Base-by-base conservation (phyloP, 2,113 vertebrate species). In the Ctenodactylus gundi region DNA sequence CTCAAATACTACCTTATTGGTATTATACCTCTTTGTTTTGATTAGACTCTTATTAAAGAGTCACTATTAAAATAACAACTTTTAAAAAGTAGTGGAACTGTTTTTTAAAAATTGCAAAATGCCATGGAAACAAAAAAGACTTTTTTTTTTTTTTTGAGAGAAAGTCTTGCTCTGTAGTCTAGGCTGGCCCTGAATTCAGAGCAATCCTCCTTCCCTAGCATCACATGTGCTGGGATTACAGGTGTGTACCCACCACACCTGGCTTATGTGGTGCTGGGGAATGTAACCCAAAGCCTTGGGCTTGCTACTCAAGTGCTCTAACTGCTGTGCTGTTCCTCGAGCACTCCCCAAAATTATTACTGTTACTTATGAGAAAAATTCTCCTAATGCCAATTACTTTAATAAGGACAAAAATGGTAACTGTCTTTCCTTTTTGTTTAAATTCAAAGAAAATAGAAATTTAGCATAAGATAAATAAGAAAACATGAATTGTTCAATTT, bases 331-430 rank as follows among this genome's bases (percentile, higher is more conserved):
- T n/a, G n/a, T n/a, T n/a, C n/a, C n/a, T n/a, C n/a, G n/a, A n/a
- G n/a, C n/a, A n/a, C n/a, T n/a, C n/a, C n/a, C n/a, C n/a, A n/a
- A 36, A 85, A 87, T 53, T 91, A 6, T 82, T 85, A 57, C 7
- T 4, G 2, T 92, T 89, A 31, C 29, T 73, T 77, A 65, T 15
- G 20, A 81, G 68, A 85, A 82, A 93, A 90, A 67, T 46, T 73
- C 1, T 82, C 39, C 49, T 75, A 21, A 7, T 65, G 25, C 29
- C 55, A 87, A 53, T 72, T 95, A 57, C 78, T 90, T 91, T 57
- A 94, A 77, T 91, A 73, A 64, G 44, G 86, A 89, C 23, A 84
- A 95, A 94, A 72, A 31, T 29, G 81, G 86, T 41, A 70, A 95
- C 49, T 80, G 13, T 34, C 8, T 27, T 57, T n/a, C n/a, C n/a